phyloP scores from a whole-genome alignment of 2,888 invertebrate species.

The Agriotes lineatus region DNA sequence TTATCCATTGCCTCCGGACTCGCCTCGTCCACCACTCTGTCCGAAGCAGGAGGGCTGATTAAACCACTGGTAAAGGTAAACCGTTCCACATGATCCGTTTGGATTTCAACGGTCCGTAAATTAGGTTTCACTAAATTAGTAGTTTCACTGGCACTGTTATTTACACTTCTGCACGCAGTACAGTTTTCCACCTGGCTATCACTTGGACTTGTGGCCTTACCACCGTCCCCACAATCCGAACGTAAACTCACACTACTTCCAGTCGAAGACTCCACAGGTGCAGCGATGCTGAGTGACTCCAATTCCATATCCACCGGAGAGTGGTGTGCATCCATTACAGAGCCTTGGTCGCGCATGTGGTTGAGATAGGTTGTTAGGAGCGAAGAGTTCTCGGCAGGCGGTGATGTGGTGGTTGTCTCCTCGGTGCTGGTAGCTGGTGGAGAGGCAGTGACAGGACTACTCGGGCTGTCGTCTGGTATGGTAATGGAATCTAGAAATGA shows the following conservation, averaged over 20 bases:
- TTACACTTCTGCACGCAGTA: neutral
- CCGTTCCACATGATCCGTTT: neutral
- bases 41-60: conserved; percentile 48
- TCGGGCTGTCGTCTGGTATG: neutral
- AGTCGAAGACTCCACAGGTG: neutral
- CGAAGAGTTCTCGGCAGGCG: neutral
- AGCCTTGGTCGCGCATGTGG: neutral
- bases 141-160: neutral
- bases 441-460: neutral
- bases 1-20: conserved; percentile 23
- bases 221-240: too few relatives aligned
- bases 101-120: conserved; percentile 1
- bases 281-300: neutral
- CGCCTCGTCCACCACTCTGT: conserved; percentile 42
- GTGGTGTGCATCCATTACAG: neutral
- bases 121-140: neutral
- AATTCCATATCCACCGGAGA: neutral
- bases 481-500: neutral
- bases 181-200: too few relatives aligned
- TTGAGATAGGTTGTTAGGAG: neutral
- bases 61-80: conserved; percentile 39
- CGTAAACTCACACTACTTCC: neutral
- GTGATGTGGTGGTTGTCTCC: neutral
- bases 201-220: too few relatives aligned
- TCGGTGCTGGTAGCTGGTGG: neutral